Base-by-base conservation (phyloP, 2,888 invertebrate genomes). In the Penaeus monodon region DNA sequence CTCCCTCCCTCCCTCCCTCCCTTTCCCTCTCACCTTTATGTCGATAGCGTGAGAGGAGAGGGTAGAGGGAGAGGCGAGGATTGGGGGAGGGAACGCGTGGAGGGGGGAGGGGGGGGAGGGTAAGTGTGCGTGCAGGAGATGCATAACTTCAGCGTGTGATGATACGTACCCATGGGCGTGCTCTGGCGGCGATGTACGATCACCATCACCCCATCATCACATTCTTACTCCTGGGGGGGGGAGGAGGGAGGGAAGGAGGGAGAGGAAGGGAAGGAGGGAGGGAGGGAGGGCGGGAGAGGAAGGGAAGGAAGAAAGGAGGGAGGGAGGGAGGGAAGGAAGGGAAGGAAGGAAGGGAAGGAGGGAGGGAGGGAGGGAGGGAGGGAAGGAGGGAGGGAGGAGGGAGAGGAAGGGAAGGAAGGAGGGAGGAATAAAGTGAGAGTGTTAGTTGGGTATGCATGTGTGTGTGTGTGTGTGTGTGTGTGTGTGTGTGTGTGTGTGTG, bases 21-120 rank as follows among this genome's bases (percentile, higher is more conserved):
- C 79, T 49, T 3, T 79, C n/a, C 29, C 27, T 29, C 27, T 29
- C n/a, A n/a, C n/a, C 29, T 27, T 29, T 90, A 90, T 89, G 89
- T 88, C 87, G 88, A 85, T 89, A 88, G 82, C 83, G 44, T 14
- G 27, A 29, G 89, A 88, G 91, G 91, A 91, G 91, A 90, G 89
- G 8, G 68, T 63, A 78, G 70, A 33, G 73, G 77, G 78, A 44
- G 76, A 14, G 49, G 8, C 10, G 27, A 44, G 78, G 57, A 24
- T 49, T 1, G 38, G 77, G 24, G 57, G n/a, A 20, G 77, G 22
- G 73, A 73, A 22, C 33, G 73, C 44, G 24, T 24, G 17, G 78
- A 17, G 14, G 3, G 57, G 17, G 57, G 57, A 14, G 57, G 14
- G 57, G 17, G 57, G 57, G 57, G 0, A 2, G 57, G 57, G 0